Percentiles rank a stretch among this genome's conserved stretches.
Conservation (phyloP, 1,140 invertebrate species). For the Radopholus similis region DNA sequence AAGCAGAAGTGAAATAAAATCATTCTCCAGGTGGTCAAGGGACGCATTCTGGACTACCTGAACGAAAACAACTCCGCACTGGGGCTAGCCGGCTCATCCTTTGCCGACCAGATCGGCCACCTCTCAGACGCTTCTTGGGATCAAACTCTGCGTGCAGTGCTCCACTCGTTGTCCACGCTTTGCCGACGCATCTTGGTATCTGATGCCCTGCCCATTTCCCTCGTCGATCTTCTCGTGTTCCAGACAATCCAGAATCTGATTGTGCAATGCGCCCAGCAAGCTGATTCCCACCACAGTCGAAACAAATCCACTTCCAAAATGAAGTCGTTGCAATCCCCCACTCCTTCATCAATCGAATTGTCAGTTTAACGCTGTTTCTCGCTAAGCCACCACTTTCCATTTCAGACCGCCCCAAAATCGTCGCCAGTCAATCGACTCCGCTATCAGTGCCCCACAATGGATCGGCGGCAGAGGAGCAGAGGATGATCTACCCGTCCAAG, state of each 20-base stretch:
- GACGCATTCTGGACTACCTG: constrained; percentile 38
- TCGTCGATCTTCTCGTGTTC: neutral
- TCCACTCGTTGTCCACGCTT: constrained; percentile 6
- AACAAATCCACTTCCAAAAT: neutral
- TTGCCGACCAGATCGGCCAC: constrained; percentile 8
- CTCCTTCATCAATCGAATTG: too few relatives aligned
- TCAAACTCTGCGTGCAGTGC: neutral
- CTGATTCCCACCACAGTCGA: neutral
- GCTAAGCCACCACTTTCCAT: too few relatives aligned
- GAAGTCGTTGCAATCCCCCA: neutral
- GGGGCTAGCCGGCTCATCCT: constrained; percentile 16
- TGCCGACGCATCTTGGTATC: constrained; percentile 2
- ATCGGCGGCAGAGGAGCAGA: too few relatives aligned
- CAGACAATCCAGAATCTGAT: constrained; percentile 13
- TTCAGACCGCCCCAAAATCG: too few relatives aligned
- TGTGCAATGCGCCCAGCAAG: neutral
- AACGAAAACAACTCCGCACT: neutral
- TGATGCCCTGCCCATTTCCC: constrained; percentile 47
- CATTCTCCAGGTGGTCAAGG: constrained; percentile 43
- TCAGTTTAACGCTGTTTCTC: too few relatives aligned
- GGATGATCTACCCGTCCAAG: too few relatives aligned
- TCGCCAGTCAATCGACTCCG: too few relatives aligned
- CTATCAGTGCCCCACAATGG: too few relatives aligned
- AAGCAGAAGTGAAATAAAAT: neutral
- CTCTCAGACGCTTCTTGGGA: neutral